Evolutionary conservation across 2,888 invertebrate genomes (phyloP), one percentile per base, ranked within the genome.

Genomic region (Andrena marginata): DNA sequence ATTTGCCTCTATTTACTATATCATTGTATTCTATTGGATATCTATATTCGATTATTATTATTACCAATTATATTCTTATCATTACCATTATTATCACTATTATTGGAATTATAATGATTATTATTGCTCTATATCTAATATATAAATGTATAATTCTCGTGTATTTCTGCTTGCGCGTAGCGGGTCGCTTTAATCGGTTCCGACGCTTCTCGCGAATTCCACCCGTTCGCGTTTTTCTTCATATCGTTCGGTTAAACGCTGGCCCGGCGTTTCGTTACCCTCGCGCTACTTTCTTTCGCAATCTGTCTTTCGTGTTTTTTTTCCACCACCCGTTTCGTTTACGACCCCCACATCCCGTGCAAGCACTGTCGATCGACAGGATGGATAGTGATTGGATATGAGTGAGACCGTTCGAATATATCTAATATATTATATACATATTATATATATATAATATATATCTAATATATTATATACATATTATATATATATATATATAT

Each of bases 1-100:
- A 93, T 94, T 94, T 94, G 92, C 91, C 90, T 93, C 91, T 93
- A 93, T 93, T 93, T 93, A 92, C 92, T 93, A 93, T 92, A 93
- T 93, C 90, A 92, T 93, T 92, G 93, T 93, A 93, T 94, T 94
- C 91, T 93, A 94, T 94, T 93, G 82, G 89, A 93, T 93, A 94
- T 91, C 89, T 93, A 92, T 94, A 93, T 91, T 74, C 65, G 48
- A 85, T 90, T 84, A 90, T 90, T 85, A 90, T 90, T 86, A 90
- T 89, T 87, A 87, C 86, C 73, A 75, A 77, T 77, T 86, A 86
- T 86, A 87, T 85, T 69, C 75, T 79, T 65, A 78, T 82, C 51
- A 76, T 74, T 71, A 85, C 77, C 48, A 77, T 81, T 64, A 80
- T 84, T 79, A 84, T 76, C 77, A 81, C 80, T 75, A 86, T 89